These are phyloP conservation scores for Crenichthys baileyi DNA, from an alignment of 2,797 vertebrate genomes.

Conservation along the genomic window DNA sequence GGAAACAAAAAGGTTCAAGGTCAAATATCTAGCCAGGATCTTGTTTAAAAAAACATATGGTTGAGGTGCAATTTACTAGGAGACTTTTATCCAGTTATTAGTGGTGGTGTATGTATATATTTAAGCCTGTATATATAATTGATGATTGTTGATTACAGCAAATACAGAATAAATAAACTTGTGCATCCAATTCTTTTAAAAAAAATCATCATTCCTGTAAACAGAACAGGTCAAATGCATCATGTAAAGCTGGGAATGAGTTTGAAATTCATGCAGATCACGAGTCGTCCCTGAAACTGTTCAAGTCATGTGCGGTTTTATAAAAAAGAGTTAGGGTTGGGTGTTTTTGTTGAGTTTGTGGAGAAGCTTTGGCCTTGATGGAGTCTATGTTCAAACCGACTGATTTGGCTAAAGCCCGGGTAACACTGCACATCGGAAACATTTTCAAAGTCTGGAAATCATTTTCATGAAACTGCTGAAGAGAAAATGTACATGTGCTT, in stretches of 20 bases:
- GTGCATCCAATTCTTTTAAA: neutral
- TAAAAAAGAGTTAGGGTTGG: neutral
- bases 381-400: neutral
- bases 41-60: too few species aligned
- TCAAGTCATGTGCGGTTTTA: neutral
- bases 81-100: too few species aligned
- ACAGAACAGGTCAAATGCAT: neutral
- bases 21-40: neutral
- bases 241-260: neutral
- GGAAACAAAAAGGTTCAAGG: neutral
- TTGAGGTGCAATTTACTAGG: too few species aligned
- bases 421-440: slow-evolving; percentile 1
- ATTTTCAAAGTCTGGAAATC: slow-evolving; percentile 62
- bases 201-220: too few species aligned
- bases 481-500: slow-evolving; percentile 34
- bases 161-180: neutral
- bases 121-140: too few species aligned
- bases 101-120: too few species aligned
- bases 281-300: neutral
- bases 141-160: too few species aligned
- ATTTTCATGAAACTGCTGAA: slow-evolving; percentile 70
- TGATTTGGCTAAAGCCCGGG: slow-evolving; percentile 8
- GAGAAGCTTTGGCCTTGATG: neutral
- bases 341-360: neutral
- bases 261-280: too few species aligned